These are phyloP conservation scores for Cetoscarus ocellatus DNA, from an alignment of 2,797 vertebrate genomes.

Conservation along the genomic window DNA sequence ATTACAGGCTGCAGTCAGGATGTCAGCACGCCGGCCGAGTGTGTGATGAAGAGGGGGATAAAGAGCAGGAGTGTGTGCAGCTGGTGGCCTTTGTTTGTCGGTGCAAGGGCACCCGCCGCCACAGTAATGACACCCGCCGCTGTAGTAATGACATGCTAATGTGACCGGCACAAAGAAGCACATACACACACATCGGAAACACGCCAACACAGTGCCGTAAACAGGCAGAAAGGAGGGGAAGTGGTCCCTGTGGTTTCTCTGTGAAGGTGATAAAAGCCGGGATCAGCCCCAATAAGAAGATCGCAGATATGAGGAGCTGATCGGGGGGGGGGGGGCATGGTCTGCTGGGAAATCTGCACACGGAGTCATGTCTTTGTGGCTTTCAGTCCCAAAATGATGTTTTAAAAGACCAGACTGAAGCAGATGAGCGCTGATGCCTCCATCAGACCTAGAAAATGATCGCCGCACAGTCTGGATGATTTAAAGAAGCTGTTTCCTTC, in stretches of 20 bases:
- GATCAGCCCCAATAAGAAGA: conserved; percentile 85
- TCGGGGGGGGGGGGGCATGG: conserved; percentile 56
- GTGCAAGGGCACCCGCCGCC: conserved; percentile 70
- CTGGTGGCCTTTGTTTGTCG: conserved; percentile 86
- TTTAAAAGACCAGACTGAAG: conserved; percentile 19
- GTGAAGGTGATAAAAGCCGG: conserved; percentile 84
- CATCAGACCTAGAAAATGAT: too few species aligned
- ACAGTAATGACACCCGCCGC: conserved; percentile 81
- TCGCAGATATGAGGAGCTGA: conserved; percentile 71
- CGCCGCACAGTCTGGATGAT: too few species aligned
- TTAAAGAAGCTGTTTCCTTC: too few species aligned
- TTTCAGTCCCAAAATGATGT: conserved; percentile 48
- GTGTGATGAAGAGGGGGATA: conserved; percentile 57
- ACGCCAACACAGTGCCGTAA: conserved; percentile 81
- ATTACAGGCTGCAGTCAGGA: conserved; percentile 60
- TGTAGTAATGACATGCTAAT: conserved; percentile 86
- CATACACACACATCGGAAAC: conserved; percentile 83
- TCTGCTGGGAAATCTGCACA: conserved; percentile 76
- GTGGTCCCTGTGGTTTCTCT: conserved; percentile 70
- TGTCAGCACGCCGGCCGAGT: conserved; percentile 57
- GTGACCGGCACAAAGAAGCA: conserved; percentile 86
- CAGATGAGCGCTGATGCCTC: neutral
- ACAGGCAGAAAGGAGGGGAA: conserved; percentile 76
- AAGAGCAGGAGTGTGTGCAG: conserved; percentile 85
- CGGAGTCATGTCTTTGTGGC: conserved; percentile 44